phyloP scores from a whole-genome alignment of 2,113 vertebrate genomes.

The Poeciliopsis occidentalis region DNA sequence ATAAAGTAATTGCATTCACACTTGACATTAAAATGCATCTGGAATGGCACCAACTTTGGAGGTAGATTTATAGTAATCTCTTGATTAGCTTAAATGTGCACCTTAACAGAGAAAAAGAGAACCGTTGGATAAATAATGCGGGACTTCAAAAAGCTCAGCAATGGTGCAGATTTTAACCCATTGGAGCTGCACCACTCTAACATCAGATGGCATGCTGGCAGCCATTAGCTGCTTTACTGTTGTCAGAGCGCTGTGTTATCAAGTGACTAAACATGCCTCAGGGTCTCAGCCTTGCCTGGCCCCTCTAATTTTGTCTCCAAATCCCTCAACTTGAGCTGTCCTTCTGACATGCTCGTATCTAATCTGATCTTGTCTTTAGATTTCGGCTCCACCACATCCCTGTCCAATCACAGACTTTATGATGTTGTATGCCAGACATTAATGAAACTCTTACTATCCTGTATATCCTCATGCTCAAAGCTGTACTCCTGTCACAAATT shows the following conservation, averaged over 20 bases:
- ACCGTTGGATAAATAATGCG: too few relatives aligned
- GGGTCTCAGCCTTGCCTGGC: not conserved
- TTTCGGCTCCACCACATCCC: not conserved
- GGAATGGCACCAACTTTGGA: not conserved
- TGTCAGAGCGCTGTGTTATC: not conserved
- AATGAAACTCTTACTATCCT: too few relatives aligned
- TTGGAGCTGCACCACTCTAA: too few relatives aligned
- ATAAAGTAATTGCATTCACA: not conserved
- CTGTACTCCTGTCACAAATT: not conserved
- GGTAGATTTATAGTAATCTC: too few relatives aligned
- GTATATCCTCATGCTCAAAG: not conserved
- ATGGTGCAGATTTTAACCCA: too few relatives aligned
- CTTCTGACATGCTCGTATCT: not conserved
- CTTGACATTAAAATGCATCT: too few relatives aligned
- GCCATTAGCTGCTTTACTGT: not conserved
- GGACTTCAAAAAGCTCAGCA: too few relatives aligned
- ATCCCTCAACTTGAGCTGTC: not conserved
- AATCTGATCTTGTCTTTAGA: not conserved
- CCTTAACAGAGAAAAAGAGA: too few relatives aligned
- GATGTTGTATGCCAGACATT: too few relatives aligned
- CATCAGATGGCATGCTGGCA: not conserved
- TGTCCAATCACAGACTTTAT: not conserved
- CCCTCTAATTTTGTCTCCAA: not conserved
- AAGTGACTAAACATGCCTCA: not conserved
- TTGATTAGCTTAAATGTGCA: too few relatives aligned